Conservation (phyloP, 2,797 vertebrate species). For the Microcaecilia unicolor region DNA sequence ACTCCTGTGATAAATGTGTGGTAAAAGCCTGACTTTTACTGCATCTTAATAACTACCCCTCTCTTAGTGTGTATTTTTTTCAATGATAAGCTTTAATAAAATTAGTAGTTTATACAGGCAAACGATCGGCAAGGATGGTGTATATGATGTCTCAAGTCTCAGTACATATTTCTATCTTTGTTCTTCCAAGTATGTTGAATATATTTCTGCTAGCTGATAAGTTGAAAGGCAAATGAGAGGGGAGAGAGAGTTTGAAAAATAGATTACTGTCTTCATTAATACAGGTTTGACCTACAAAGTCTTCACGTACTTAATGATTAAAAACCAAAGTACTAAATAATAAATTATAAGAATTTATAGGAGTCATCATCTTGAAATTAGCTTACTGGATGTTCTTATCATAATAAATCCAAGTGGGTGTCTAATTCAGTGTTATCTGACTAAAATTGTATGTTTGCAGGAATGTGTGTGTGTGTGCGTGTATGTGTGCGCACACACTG, state of each 20-base stretch:
- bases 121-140: conserved; percentile 19
- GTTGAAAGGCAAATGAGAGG: conserved; percentile 65
- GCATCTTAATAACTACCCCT: too few relatives aligned
- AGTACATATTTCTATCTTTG: conserved; percentile 32
- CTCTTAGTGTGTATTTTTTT: too few relatives aligned
- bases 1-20: too few relatives aligned
- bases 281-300: conserved; percentile 82
- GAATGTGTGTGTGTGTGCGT: too few relatives aligned
- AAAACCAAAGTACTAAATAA: conserved; percentile 78
- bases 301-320: conserved; percentile 78
- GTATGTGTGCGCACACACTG: too few relatives aligned
- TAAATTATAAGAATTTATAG: conserved; percentile 82
- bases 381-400: conserved; percentile 78
- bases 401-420: conserved; percentile 72
- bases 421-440: conserved; percentile 70
- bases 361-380: conserved; percentile 78
- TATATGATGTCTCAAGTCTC: conserved; percentile 24
- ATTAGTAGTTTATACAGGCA: conserved; percentile 40
- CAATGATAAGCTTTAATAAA: conserved; percentile 22
- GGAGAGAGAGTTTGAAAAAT: conserved; percentile 69
- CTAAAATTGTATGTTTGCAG: conserved; percentile 73
- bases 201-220: conserved; percentile 68
- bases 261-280: conserved; percentile 74
- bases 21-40: too few relatives aligned
- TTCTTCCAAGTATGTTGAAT: conserved; percentile 63